phyloP scores from a whole-genome alignment of 1,140 invertebrate species.

The Habropoda laboriosa region DNA sequence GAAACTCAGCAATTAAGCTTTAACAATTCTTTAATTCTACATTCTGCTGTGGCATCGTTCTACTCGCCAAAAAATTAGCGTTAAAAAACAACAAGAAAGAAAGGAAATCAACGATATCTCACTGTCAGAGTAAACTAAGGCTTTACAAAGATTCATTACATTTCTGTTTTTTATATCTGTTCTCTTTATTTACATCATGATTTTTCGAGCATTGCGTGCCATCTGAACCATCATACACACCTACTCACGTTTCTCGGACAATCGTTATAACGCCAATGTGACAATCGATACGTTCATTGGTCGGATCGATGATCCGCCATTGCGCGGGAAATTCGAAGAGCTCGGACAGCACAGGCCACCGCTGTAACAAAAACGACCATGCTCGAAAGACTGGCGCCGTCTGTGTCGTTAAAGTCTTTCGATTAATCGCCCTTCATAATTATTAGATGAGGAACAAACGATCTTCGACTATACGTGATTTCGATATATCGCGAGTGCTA shows the following conservation, averaged over 20 bases:
- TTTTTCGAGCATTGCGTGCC: slow-evolving; percentile 33
- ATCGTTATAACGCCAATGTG: slow-evolving; percentile 34
- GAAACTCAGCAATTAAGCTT: not conserved
- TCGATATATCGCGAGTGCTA: not conserved
- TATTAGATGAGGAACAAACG: not conserved
- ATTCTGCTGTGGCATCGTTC: slow-evolving; percentile 33
- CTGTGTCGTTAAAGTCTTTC: not conserved
- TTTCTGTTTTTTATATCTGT: slow-evolving; percentile 27
- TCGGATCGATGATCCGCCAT: not conserved
- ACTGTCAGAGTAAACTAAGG: slow-evolving; percentile 31
- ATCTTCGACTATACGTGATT: not conserved
- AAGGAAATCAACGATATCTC: not conserved
- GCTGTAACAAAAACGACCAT: slow-evolving; percentile 15
- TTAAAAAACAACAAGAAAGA: not conserved
- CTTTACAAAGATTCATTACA: slow-evolving; percentile 48
- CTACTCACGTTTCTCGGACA: slow-evolving; percentile 9
- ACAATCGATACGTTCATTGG: slow-evolving; percentile 1
- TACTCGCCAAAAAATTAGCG: slow-evolving; percentile 26
- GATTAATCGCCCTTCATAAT: not conserved
- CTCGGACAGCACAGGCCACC: not conserved
- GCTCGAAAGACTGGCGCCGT: slow-evolving; percentile 30
- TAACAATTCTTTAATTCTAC: not conserved
- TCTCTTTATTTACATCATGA: slow-evolving; percentile 55
- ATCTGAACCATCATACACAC: slow-evolving; percentile 24
- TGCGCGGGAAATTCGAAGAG: not conserved